These are phyloP conservation scores for Macrosteles quadrilineatus DNA, from an alignment of 1,140 invertebrate genomes.

Conservation along the genomic window DNA sequence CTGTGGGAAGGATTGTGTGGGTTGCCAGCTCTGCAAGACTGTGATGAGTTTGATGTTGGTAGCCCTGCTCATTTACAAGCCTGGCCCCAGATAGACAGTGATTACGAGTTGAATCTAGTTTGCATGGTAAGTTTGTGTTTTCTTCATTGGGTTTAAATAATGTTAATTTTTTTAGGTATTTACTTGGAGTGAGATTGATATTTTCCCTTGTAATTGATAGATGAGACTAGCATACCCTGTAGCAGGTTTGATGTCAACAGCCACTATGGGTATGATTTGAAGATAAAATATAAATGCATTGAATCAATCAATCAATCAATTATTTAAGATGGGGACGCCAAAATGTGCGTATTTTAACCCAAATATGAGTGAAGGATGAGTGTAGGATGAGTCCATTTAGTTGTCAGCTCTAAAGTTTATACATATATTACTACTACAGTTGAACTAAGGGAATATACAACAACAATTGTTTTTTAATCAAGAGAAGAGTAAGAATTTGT, in stretches of 20 bases:
- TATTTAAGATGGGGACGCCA: too few species aligned
- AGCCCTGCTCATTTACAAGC: slow-evolving; percentile 66
- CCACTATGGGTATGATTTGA: neutral
- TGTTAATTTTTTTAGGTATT: neutral
- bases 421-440: too few species aligned
- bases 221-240: neutral
- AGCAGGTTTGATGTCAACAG: neutral
- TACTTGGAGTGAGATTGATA: neutral
- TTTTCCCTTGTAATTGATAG: neutral
- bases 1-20: slow-evolving; percentile 78
- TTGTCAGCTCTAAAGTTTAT: too few species aligned
- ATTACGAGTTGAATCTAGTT: slow-evolving; percentile 53
- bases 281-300: neutral
- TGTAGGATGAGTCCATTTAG: too few species aligned
- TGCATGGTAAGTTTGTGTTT: slow-evolving; percentile 28
- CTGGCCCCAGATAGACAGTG: slow-evolving; percentile 80
- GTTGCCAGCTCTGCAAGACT: slow-evolving; percentile 57
- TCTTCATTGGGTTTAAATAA: neutral
- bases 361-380: too few species aligned
- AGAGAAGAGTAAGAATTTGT: too few species aligned
- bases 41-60: slow-evolving; percentile 62
- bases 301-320: neutral
- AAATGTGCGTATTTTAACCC: too few species aligned
- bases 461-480: too few species aligned
- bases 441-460: too few species aligned